These are phyloP conservation scores for Gallinago jamesoni DNA, from an alignment of 2,113 vertebrate species.

Conservation along the genomic window DNA sequence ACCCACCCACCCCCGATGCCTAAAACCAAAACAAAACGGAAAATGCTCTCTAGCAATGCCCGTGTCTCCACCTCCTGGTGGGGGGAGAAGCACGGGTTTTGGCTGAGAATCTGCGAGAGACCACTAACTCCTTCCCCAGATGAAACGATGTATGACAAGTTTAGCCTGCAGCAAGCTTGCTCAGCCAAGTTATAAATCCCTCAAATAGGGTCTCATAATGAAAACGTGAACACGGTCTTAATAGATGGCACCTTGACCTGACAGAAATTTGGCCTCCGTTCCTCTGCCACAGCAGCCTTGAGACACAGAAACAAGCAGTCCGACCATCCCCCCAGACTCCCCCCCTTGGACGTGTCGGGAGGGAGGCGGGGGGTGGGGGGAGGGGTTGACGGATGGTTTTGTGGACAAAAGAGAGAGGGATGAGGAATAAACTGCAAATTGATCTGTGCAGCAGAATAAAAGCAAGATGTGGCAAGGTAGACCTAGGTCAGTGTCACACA, in stretches of 20 bases:
- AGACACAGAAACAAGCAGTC: not conserved
- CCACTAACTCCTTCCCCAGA: not conserved
- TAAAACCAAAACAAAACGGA: not conserved
- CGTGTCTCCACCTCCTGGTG: not conserved
- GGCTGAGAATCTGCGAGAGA: not conserved
- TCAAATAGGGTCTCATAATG: not conserved
- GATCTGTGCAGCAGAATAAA: slow-evolving; percentile 44
- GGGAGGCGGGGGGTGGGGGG: not conserved
- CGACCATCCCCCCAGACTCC: not conserved
- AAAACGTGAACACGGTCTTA: slow-evolving; percentile 1
- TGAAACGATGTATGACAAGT: not conserved
- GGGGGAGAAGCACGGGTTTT: not conserved
- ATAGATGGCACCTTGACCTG: slow-evolving; percentile 20
- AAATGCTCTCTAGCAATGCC: not conserved
- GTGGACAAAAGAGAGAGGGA: slow-evolving; percentile 3
- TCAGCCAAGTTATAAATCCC: slow-evolving; percentile 6
- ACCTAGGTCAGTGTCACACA: slow-evolving; percentile 53
- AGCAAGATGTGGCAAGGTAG: slow-evolving; percentile 36
- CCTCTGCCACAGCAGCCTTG: not conserved
- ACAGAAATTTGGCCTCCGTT: not conserved
- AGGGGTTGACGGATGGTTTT: not conserved
- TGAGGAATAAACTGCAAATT: slow-evolving; percentile 8
- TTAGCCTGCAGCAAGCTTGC: not conserved
- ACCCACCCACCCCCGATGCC: not conserved
- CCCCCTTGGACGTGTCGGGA: not conserved